Evolutionary conservation across 2,888 invertebrate genomes (phyloP).

Genomic region (Spisula subtruncata): DNA sequence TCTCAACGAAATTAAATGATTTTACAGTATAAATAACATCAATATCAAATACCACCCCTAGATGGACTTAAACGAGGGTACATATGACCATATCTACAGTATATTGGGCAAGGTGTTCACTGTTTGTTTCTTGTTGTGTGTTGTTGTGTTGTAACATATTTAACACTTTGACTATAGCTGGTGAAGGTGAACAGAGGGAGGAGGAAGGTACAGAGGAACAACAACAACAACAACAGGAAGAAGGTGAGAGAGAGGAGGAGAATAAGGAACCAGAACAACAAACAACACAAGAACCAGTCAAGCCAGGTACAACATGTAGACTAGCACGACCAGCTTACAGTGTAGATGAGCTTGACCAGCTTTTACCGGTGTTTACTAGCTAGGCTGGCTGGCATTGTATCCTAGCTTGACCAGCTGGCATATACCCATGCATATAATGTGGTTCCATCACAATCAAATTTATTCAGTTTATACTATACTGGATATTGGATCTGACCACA

Average conservation of each 20-base stretch:
- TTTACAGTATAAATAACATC: too few species aligned
- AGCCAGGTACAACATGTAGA: slow-evolving; percentile 28
- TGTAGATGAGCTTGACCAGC: not conserved
- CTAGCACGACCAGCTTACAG: not conserved
- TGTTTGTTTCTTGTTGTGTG: not conserved
- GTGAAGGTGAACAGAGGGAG: slow-evolving; percentile 31
- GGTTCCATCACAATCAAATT: too few species aligned
- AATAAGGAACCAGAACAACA: slow-evolving; percentile 61
- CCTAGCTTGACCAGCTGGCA: not conserved
- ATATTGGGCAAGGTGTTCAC: not conserved
- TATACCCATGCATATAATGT: too few species aligned
- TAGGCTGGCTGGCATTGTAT: too few species aligned
- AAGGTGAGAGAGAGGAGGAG: slow-evolving; percentile 43
- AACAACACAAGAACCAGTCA: slow-evolving; percentile 59
- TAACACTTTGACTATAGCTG: slow-evolving; percentile 35
- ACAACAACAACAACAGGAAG: slow-evolving; percentile 42
- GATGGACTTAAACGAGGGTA: too few species aligned
- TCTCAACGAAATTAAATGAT: too few species aligned
- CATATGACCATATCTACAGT: not conserved
- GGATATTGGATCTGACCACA: too few species aligned
- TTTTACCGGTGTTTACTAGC: too few species aligned
- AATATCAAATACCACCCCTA: too few species aligned
- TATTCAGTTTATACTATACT: too few species aligned
- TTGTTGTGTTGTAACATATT: not conserved
- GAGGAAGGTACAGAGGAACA: not conserved